Evolutionary conservation across 2,888 invertebrate genomes (phyloP).

Genomic region (Lithodes maja): DNA sequence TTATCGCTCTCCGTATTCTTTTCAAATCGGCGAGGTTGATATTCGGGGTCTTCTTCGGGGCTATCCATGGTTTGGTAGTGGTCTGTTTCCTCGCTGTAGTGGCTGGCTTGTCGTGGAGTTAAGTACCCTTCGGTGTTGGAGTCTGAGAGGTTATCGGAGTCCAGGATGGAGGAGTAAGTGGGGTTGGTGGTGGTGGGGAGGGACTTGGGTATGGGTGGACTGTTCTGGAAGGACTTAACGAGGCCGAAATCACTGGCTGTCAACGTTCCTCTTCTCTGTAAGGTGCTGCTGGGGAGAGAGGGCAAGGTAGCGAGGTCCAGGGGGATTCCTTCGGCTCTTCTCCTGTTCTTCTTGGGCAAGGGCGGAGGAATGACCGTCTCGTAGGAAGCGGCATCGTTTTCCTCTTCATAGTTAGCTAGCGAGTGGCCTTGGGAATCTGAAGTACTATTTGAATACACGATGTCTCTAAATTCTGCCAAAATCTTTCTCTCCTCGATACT

Average conservation of each 20-base stretch:
- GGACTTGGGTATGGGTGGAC: constrained; percentile 32
- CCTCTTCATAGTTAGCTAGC: constrained; percentile 28
- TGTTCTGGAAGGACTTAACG: constrained; percentile 27
- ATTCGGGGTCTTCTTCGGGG: background rate
- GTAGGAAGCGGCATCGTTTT: constrained; percentile 8
- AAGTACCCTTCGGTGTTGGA: constrained; percentile 15
- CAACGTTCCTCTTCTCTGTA: constrained; percentile 28
- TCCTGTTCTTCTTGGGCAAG: constrained; percentile 39
- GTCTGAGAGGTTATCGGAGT: constrained; percentile 36
- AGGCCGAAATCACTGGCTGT: constrained; percentile 49
- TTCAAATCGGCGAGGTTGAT: background rate
- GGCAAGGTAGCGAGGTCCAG: background rate
- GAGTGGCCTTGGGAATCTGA: constrained; percentile 14
- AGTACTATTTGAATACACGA: constrained; percentile 32
- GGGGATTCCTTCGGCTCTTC: background rate
- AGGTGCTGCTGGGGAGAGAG: background rate
- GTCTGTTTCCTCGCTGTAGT: background rate
- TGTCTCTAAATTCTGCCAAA: constrained; percentile 31
- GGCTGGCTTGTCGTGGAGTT: background rate
- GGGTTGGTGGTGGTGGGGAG: constrained; percentile 38
- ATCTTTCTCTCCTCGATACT: constrained; percentile 46
- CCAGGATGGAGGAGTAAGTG: constrained; percentile 26
- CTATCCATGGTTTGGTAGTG: background rate
- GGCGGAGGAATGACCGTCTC: constrained; percentile 48
- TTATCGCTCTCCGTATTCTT: background rate